Evolutionary conservation across 2,888 invertebrate genomes (phyloP), one percentile per base, ranked within the genome.

Genomic region (Lymantria monacha): DNA sequence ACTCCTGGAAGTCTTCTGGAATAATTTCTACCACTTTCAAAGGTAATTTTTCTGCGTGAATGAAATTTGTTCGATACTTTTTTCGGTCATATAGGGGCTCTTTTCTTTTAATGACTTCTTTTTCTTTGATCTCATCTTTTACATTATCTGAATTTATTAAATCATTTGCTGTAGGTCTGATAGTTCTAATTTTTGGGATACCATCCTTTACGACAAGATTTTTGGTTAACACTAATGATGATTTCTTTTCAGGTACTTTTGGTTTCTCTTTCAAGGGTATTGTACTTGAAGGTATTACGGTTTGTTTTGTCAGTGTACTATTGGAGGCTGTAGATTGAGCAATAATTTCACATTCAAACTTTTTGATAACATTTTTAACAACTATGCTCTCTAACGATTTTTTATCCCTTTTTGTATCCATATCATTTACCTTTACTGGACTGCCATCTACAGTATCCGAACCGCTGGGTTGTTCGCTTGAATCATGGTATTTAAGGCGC

Each of bases 191-290:
- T 85, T 92, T 92, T 59, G 89, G 87, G 54, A 91, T 81, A 52
- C 92, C 92, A 64, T 92, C 91, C 66, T 85, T 91, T 12, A 92
- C 81, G 12, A 92, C 92, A 61, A 92, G 59, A 68, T 92, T 92
- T 77, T 92, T 92, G 43, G 92, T 91, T 84, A 92, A 79, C 30
- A 87, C 81, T 83, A 92, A 66, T 63, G 89, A 85, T 62, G 92
- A 87, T 79, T 92, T 93, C 72, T 93, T 93, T 81, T 92, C 93
- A 82, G 93, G 93, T 84, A 93, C 88, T 87, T 92, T 92, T 42
- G 93, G 93, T 86, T 93, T 93, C 75, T 90, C 88, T 81, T 83
- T 89, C 51, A 72, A 37, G 46, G 72, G 70, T 42, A 67, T 69
- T 73, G 74, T 74, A 76, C 67, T 81, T 72, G 77, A 79, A 36